Evolutionary conservation across 2,888 invertebrate genomes (phyloP), one percentile per base, ranked within the genome.

Genomic region (Melieria crassipennis): DNA sequence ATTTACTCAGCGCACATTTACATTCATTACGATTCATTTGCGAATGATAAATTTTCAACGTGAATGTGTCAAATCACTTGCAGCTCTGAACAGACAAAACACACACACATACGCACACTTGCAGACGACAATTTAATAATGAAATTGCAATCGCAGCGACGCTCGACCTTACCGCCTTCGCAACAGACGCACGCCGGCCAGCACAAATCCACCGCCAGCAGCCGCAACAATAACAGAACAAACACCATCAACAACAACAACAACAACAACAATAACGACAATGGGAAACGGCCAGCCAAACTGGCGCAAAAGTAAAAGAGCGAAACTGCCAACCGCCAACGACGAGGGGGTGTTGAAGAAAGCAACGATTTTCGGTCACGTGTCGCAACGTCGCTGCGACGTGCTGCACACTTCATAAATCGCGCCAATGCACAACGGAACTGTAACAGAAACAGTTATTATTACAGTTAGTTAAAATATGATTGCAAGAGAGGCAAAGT

Each of bases 391-490:
- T 50, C 76, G 78, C 69, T 76, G 72, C 73, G 65, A 70, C 76
- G 75, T 55, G 71, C 73, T 43, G 74, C 82, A 83, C 83, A 83
- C 83, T 83, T 83, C 84, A 83, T 83, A 83, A 82, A 83, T 83
- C 83, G 72, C n/a, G 60, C 67, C 13, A 45, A 64, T 30, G 61
- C 50, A 73, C 70, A 76, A 72, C 75, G 73, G 72, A 72, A 75
- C 71, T 73, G 75, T 72, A 76, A 77, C 69, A 77, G 77, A 82
- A 82, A 83, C 81, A 81, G 76, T 79, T 79, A 79, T 78, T 79
- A 78, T 77, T 77, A 82, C 82, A 81, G 83, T 83, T 83, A 82
- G 60, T 67, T 61, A 60, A 52, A 52, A 67, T 45, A 6, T 46
- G 16, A 65, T 46, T 50, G 60, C 60, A 67, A 57, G 50, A 52